Percentiles rank a stretch among this genome's conserved stretches.
phyloP scores from a whole-genome alignment of 2,113 vertebrate species.

The Platycercus adscitus region DNA sequence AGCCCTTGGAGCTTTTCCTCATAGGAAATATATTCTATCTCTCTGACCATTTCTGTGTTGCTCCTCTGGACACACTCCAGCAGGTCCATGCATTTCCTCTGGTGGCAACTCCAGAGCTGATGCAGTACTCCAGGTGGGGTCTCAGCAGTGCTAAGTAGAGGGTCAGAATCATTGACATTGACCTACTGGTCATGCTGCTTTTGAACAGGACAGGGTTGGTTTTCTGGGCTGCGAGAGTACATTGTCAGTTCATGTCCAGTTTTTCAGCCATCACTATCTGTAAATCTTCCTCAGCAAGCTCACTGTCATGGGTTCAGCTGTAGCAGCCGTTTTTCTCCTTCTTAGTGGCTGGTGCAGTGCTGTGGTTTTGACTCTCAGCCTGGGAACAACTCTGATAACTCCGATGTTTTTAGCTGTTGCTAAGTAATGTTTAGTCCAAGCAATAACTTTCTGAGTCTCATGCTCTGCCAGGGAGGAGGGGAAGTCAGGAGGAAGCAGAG shows the following conservation, averaged over 20 bases:
- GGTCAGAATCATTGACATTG: background rate
- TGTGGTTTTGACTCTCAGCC: too few species aligned
- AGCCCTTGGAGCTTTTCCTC: background rate
- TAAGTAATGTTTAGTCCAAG: too few species aligned
- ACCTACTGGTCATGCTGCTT: background rate
- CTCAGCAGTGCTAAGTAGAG: background rate
- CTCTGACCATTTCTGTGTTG: too few species aligned
- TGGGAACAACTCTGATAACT: too few species aligned
- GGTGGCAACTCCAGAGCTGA: background rate
- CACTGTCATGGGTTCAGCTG: background rate
- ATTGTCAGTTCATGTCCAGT: background rate
- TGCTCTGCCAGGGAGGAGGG: too few species aligned
- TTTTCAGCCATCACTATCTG: background rate
- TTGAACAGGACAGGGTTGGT: background rate
- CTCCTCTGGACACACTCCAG: background rate
- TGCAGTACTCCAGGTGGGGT: background rate
- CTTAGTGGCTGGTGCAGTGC: background rate
- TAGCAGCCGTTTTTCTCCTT: background rate
- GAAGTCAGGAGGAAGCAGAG: too few species aligned
- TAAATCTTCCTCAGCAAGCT: background rate
- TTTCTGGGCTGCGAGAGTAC: background rate
- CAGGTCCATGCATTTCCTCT: background rate
- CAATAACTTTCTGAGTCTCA: too few species aligned
- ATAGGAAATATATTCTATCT: background rate
- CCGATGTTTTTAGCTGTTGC: too few species aligned